A percentile compares a stretch with the other conserved stretches of the same genome.
Conservation (phyloP, 2,797 vertebrate genomes). For the Rhynchotus rufescens region DNA sequence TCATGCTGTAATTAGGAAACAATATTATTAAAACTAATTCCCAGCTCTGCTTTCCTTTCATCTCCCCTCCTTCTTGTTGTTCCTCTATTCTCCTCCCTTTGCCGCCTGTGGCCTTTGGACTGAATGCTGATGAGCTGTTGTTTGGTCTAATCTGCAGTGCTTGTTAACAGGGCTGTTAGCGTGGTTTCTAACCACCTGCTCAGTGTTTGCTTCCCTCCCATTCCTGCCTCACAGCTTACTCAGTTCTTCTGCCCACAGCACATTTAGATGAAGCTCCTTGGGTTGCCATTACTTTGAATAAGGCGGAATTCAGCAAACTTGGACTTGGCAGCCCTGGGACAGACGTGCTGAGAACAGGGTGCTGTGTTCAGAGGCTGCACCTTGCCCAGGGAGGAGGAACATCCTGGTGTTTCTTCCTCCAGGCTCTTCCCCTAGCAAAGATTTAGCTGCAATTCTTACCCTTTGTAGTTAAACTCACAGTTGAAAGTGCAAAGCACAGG, state of each 20-base stretch:
- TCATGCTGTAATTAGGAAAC: constrained; percentile 47
- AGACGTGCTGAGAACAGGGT: neutral
- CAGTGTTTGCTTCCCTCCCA: neutral
- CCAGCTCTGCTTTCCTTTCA: constrained; percentile 31
- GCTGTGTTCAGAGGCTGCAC: neutral
- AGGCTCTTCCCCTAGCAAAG: neutral
- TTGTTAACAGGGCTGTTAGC: constrained; percentile 22
- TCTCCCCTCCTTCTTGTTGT: constrained; percentile 11
- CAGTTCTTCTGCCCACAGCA: neutral
- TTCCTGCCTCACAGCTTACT: neutral
- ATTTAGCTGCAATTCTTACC: neutral
- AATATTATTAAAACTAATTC: constrained; percentile 54
- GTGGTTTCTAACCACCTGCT: constrained; percentile 37
- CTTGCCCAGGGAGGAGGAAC: no score
- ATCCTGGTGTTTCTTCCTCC: no score
- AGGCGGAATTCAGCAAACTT: no score
- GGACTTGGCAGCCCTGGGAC: neutral
- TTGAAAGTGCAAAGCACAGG: neutral
- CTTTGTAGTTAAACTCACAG: neutral
- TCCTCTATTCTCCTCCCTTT: constrained; percentile 7
- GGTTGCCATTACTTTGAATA: neutral
- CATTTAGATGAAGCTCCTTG: neutral
- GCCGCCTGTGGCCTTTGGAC: constrained; percentile 8
- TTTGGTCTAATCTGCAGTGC: constrained; percentile 14
- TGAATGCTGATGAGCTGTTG: constrained; percentile 48